These are phyloP conservation scores for Diorhabda carinulata DNA, from an alignment of 1,140 invertebrate species.

Conservation along the genomic window DNA sequence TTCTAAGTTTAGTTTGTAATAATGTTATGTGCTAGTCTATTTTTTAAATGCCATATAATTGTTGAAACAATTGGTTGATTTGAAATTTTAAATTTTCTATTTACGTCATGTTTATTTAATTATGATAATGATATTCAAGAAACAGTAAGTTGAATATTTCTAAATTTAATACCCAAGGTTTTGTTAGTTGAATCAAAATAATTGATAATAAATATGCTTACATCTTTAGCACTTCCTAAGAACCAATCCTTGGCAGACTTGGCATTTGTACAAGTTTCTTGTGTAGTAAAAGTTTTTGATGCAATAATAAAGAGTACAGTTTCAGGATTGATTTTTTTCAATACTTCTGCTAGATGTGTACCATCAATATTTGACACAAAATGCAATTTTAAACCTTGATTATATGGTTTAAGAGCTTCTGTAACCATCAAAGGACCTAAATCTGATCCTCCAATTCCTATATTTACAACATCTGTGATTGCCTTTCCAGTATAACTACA, in stretches of 20 bases:
- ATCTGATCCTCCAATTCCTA: constrained; percentile 99
- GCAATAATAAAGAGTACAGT: constrained; percentile 97
- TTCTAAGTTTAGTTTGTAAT: too few relatives aligned
- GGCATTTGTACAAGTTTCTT: constrained; percentile 99
- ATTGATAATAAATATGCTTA: constrained; percentile 48
- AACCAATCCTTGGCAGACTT: constrained; percentile 96
- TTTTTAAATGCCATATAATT: too few relatives aligned
- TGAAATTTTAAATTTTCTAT: too few relatives aligned
- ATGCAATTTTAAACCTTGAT: constrained; percentile 84
- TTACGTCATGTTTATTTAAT: too few relatives aligned
- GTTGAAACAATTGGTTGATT: too few relatives aligned
- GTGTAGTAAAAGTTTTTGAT: constrained; percentile 98
- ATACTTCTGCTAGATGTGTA: constrained; percentile 91
- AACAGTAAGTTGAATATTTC: too few relatives aligned
- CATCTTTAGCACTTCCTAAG: constrained; percentile 79
- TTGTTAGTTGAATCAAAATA: too few relatives aligned
- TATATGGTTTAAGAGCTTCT: constrained; percentile 91
- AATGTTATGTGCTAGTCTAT: too few relatives aligned
- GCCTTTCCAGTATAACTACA: constrained; percentile 84
- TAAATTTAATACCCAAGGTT: too few relatives aligned
- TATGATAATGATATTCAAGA: too few relatives aligned
- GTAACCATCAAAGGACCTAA: constrained; percentile 98
- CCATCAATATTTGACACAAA: constrained; percentile 99
- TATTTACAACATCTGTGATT: constrained; percentile 98
- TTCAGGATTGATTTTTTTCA: constrained; percentile 89